Base-by-base conservation (phyloP, 2,888 invertebrate species). In the Trichacis sp. region DNA sequence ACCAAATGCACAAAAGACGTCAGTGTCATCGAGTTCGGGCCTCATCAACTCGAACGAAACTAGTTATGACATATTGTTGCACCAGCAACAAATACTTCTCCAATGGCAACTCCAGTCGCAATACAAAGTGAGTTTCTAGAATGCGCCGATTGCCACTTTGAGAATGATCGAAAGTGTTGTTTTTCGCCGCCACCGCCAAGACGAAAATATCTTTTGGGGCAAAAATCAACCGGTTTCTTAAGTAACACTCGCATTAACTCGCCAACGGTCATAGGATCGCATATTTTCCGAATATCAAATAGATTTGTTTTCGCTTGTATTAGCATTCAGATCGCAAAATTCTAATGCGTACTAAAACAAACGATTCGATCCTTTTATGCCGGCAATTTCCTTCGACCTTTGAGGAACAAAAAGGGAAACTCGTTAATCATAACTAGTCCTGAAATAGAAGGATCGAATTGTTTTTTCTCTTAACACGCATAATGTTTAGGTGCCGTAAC, bases 21-120 rank as follows among this genome's bases (percentile, higher is more conserved):
- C 88, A 2, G 83, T 83, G 47, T 87, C 88, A 15, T 88, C 89
- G 9, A 83, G 81, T 65, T 78, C 80, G 64, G 76, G 78, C 51
- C 75, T 80, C 59, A 69, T 75, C 72, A 73, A 83, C 33, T 77
- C 86, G 51, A 87, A 87, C 18, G 96, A 96, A 85, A 95, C 94
- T 5, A 94, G 94, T 6, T 97, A 97, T 85, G 95, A 97, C 84
- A 85, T 97, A 72, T 88, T 97, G 54, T 87, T 98, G 66, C 94
- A 97, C 79, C 98, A 98, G 80, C 98, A 98, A 82, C 97, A 97
- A 81, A 85, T 98, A 74, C 90, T 97, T 64, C 89, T 98, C 54
- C 95, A 95, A 83, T 92, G 91, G 89, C 92, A 93, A 83, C 85
- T 95, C 64, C 94, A 95, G 81, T 88, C 89, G 84, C 91, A 94